Conservation (phyloP, 2,888 invertebrate species). For the Tyria jacobaeae region DNA sequence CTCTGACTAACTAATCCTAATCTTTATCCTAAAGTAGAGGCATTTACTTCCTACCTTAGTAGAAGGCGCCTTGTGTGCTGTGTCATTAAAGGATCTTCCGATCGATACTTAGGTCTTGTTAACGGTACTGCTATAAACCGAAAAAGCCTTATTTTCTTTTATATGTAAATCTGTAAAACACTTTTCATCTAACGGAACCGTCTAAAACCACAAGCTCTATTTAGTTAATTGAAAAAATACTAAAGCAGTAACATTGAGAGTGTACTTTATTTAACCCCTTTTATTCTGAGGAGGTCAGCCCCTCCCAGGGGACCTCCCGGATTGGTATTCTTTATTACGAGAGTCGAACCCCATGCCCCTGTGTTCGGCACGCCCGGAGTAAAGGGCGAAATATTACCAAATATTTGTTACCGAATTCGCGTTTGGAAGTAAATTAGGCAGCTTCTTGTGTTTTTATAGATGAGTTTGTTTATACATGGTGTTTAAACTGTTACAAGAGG, state of each 20-base stretch:
- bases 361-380: slow-evolving; percentile 65
- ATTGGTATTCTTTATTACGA: slow-evolving; percentile 76
- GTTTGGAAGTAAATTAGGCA: slow-evolving; percentile 46
- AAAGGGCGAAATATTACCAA: slow-evolving; percentile 70
- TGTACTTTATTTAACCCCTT: slow-evolving; percentile 63
- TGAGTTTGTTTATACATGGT: slow-evolving; percentile 5
- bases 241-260: slow-evolving; percentile 61
- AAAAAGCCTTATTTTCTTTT: not conserved
- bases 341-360: slow-evolving; percentile 54
- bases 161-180: not conserved
- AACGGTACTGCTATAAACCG: not conserved
- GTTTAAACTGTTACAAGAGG: not conserved
- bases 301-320: slow-evolving; percentile 62
- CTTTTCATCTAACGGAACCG: slow-evolving; percentile 26
- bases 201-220: slow-evolving; percentile 53
- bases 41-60: no score
- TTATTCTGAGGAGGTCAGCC: slow-evolving; percentile 65
- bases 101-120: not conserved
- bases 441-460: slow-evolving; percentile 28
- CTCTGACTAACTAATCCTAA: no score
- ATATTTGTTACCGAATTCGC: slow-evolving; percentile 49
- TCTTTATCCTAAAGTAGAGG: no score
- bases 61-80: no score
- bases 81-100: not conserved
- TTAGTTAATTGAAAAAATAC: slow-evolving; percentile 70